Conservation (phyloP, 2,888 invertebrate genomes). For the Lasioglossum leucozonium region DNA sequence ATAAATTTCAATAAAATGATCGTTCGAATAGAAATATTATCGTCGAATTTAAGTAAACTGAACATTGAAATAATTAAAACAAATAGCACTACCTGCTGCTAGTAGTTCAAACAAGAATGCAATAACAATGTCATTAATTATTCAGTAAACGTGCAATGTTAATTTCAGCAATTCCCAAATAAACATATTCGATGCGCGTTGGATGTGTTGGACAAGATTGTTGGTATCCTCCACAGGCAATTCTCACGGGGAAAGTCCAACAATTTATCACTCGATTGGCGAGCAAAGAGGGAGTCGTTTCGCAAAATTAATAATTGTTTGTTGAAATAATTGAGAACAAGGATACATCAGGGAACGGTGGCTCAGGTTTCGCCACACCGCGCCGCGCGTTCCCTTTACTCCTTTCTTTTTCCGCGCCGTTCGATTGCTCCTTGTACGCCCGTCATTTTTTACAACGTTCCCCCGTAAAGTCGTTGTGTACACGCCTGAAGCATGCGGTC, state of each 20-base stretch:
- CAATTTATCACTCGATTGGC: background rate
- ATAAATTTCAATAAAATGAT: background rate
- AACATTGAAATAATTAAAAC: background rate
- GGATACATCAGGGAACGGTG: background rate
- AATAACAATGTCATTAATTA: background rate
- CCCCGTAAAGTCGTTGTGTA: background rate
- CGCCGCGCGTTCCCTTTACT: background rate
- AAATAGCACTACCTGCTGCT: background rate
- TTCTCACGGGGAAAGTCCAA: background rate
- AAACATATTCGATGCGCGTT: background rate
- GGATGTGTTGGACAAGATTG: background rate
- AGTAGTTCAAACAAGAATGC: too few species aligned
- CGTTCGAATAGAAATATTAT: background rate
- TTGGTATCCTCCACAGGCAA: background rate
- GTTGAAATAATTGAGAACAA: background rate
- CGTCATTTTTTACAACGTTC: constrained; percentile 13
- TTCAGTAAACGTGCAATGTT: background rate
- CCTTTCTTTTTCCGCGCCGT: background rate
- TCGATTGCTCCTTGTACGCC: constrained; percentile 8
- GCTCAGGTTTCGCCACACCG: background rate
- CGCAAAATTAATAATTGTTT: constrained; percentile 3
- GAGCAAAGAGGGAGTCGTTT: background rate
- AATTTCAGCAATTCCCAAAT: background rate
- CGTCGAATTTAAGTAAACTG: background rate
- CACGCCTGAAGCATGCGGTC: background rate